Evolutionary conservation across 2,113 vertebrate genomes (phyloP).

Genomic region (Stercorarius parasiticus): DNA sequence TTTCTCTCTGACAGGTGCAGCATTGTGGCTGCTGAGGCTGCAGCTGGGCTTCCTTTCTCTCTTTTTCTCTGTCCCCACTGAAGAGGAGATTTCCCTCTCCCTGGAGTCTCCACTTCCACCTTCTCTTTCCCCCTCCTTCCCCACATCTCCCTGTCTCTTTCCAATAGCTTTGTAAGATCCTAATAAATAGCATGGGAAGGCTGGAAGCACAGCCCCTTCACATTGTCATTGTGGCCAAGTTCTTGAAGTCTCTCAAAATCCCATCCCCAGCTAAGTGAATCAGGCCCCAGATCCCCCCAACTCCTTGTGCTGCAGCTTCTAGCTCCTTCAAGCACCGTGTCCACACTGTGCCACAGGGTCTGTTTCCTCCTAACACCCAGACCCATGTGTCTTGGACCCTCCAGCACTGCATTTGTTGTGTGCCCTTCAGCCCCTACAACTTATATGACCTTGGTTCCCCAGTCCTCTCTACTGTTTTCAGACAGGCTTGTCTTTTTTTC

Average conservation of each 20-base stretch:
- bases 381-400: accelerated
- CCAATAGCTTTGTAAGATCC: neutral
- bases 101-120: neutral
- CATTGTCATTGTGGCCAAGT: neutral
- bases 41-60: neutral
- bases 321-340: accelerated
- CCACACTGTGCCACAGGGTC: accelerated
- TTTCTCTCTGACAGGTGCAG: neutral
- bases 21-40: neutral
- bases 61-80: neutral
- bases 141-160: neutral
- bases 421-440: neutral
- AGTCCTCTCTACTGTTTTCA: neutral
- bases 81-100: neutral
- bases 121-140: neutral
- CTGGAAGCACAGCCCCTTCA: neutral
- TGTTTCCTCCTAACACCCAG: neutral
- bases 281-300: neutral
- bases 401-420: neutral
- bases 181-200: neutral
- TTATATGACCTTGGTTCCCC: neutral
- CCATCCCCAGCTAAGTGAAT: neutral
- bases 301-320: neutral
- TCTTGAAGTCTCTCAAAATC: neutral
- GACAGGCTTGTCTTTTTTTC: neutral